Percentiles rank a stretch among this genome's conserved stretches.
Evolutionary conservation across 2,113 vertebrate species (phyloP).

Genomic region (Bombycilla garrulus): DNA sequence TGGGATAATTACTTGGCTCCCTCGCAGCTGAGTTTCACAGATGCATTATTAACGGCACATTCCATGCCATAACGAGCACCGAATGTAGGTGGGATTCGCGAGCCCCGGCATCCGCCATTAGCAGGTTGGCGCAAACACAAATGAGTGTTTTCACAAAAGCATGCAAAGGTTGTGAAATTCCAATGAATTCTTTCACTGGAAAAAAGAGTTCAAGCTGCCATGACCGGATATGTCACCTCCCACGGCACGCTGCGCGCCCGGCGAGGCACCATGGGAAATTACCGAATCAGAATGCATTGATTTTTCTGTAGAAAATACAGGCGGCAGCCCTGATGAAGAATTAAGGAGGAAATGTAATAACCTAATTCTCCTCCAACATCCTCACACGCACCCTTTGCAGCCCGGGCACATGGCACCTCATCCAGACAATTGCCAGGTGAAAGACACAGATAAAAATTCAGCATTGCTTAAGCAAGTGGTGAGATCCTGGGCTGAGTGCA

Average conservation of each 20-base stretch:
- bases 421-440: not conserved
- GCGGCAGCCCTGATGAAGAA: constrained; percentile 76
- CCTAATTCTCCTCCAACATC: constrained; percentile 69
- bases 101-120: constrained; percentile 93
- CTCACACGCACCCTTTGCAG: not conserved
- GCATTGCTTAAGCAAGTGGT: not conserved
- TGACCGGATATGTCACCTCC: constrained; percentile 90
- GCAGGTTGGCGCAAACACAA: constrained; percentile 92
- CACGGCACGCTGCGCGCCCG: constrained; percentile 72
- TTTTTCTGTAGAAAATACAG: constrained; percentile 79
- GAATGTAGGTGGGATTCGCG: constrained; percentile 86
- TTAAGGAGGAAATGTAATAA: constrained; percentile 76
- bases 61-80: constrained; percentile 84
- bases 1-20: constrained; percentile 99
- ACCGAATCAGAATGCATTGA: constrained; percentile 91
- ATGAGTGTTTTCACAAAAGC: constrained; percentile 87
- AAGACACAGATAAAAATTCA: not conserved
- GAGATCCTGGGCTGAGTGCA: not conserved
- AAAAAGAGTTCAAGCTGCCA: constrained; percentile 78
- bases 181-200: constrained; percentile 76
- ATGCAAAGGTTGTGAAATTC: constrained; percentile 86
- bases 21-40: constrained; percentile 99
- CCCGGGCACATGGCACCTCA: not conserved
- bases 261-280: constrained; percentile 92
- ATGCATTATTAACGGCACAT: constrained; percentile 96